Base-by-base conservation (phyloP, 2,888 invertebrate species). In the Pterostichus niger region DNA sequence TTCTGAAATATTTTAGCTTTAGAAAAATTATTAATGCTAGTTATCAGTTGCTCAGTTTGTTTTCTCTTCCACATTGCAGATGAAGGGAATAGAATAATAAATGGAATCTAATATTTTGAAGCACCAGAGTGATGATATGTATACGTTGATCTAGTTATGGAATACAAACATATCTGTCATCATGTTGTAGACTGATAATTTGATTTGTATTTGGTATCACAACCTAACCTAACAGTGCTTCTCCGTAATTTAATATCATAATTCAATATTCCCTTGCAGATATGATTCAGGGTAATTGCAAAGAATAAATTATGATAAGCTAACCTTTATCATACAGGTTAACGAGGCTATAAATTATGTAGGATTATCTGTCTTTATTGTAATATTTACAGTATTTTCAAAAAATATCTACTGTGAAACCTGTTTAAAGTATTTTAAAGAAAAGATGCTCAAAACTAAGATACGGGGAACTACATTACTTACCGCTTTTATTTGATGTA, bases 191-290 rank as follows among this genome's bases (percentile, higher is more conserved):
- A n/a, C 1, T 15, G 56, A 17, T 56, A 56, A 56, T 56, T 56
- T 56, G 17, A 56, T 56, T 56, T 17, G 17, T 17, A 56, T 56
- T 56, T 56, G 56, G 24, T 17, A 17, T 15, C 56, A 10, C 56
- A 56, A 56, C 9, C 9, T 17, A 56, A 13, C 56, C 11, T n/a
- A 52, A 13, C 52, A 3, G n/a, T 17, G 15, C 17, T 56, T 56
- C 56, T 56, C 17, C 17, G 17, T 56, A 56, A 56, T 56, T 56
- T 56, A 17, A 56, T 56, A 56, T 56, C 17, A 56, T 56, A 17
- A 56, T 56, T 56, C 9, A 6, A 56, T 56, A 56, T 56, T 40
- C 40, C 40, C 24, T 11, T 1, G 2, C n/a, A 10, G 56, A 56
- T 17, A 17, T 56, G 17, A 56, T 56, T 56, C 2, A 17, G 54